phyloP scores from a whole-genome alignment of 2,113 vertebrate species.

The Platycercus adscitus region DNA sequence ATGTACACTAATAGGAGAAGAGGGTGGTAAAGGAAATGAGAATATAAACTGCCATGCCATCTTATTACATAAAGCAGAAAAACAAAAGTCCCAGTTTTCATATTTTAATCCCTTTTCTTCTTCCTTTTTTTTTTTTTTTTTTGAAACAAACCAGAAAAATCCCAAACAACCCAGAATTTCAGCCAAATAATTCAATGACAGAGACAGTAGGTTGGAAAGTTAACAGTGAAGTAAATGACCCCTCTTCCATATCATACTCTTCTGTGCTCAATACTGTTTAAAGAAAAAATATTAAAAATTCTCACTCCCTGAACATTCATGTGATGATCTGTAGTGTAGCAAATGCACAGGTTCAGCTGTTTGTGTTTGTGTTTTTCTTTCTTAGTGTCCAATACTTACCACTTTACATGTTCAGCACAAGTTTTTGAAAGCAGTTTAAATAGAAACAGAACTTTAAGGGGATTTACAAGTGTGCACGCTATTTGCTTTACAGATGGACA shows the following conservation, averaged over 20 bases:
- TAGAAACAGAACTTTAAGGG: background rate
- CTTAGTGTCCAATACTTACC: background rate
- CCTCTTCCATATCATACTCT: background rate
- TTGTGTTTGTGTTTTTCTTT: background rate
- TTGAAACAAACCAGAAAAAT: background rate
- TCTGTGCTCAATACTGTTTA: background rate
- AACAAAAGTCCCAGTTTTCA: accelerated
- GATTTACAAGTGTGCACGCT: background rate
- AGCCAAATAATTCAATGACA: background rate
- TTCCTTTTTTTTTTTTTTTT: too few relatives aligned
- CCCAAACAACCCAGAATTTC: background rate
- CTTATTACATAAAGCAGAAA: background rate
- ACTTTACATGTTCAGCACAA: background rate
- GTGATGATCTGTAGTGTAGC: background rate
- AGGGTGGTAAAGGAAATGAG: background rate
- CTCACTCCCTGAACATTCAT: background rate
- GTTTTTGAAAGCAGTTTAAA: background rate
- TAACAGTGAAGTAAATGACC: background rate
- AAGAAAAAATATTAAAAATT: too few relatives aligned
- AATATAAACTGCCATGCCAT: background rate
- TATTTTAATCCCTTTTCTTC: background rate
- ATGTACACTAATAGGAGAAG: background rate
- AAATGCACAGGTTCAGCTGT: background rate
- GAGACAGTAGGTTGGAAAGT: background rate
- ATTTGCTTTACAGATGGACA: background rate